Conservation (phyloP, 2,797 vertebrate species). For the Semotilus atromaculatus region DNA sequence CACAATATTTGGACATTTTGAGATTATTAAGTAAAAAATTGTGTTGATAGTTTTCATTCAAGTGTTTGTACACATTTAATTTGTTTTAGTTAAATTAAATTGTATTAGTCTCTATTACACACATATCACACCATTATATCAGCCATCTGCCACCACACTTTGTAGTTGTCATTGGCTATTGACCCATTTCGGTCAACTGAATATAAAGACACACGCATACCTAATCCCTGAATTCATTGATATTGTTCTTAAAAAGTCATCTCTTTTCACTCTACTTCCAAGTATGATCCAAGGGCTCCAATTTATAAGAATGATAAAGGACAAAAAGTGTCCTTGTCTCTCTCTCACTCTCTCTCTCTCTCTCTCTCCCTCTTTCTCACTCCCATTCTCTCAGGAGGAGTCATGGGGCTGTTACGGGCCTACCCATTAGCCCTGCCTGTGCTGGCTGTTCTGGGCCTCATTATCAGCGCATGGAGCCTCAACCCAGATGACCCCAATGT, state of each 20-base stretch:
- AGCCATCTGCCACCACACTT: slow-evolving; percentile 17
- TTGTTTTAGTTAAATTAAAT: slow-evolving; percentile 1
- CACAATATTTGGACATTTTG: neutral
- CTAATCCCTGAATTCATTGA: slow-evolving; percentile 3
- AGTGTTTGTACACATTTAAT: neutral
- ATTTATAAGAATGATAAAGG: slow-evolving; percentile 43
- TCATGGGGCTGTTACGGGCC: slow-evolving; percentile 76
- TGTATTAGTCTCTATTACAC: neutral
- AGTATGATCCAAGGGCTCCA: slow-evolving; percentile 13
- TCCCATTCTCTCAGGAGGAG: slow-evolving; percentile 60
- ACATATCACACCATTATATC: slow-evolving; percentile 1
- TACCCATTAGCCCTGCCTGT: slow-evolving; percentile 68
- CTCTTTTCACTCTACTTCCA: slow-evolving; percentile 10
- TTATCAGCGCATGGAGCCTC: slow-evolving; percentile 78
- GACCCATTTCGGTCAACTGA: neutral
- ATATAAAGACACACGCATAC: neutral
- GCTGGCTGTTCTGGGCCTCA: slow-evolving; percentile 73
- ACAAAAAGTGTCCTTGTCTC: slow-evolving; percentile 18
- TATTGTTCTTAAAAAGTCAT: slow-evolving; percentile 16
- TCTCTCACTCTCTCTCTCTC: slow-evolving; percentile 40
- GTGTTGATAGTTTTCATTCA: neutral
- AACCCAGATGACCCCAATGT: slow-evolving; percentile 98
- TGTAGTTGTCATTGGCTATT: neutral
- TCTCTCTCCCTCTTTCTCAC: neutral
- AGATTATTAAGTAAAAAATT: neutral